These are phyloP conservation scores for Montipora efflorescens DNA, from an alignment of 64 coral and sea anemone genomes.

Conservation along the genomic window DNA sequence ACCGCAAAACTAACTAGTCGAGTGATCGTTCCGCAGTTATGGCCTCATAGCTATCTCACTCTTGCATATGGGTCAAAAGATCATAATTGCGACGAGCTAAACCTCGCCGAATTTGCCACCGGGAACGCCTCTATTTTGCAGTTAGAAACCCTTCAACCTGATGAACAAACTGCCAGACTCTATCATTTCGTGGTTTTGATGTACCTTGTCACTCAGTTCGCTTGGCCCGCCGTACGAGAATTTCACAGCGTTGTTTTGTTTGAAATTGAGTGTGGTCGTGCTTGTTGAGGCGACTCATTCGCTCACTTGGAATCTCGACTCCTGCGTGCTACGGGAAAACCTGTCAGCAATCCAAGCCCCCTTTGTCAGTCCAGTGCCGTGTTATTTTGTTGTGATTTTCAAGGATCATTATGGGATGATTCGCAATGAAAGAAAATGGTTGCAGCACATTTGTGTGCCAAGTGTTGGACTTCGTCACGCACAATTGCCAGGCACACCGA, in stretches of 20 bases:
- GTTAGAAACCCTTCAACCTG: not conserved
- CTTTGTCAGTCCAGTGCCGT: not conserved
- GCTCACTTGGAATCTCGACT: not conserved
- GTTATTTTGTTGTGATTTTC: constrained; percentile 36
- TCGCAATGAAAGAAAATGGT: not conserved
- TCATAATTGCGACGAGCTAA: constrained; percentile 3
- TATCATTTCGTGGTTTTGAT: constrained; percentile 15
- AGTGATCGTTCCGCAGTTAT: not conserved
- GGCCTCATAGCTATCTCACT: constrained; percentile 38
- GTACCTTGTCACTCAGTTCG: constrained; percentile 37
- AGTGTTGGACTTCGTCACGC: not conserved
- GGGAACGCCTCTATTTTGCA: constrained; percentile 38
- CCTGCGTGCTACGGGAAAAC: not conserved
- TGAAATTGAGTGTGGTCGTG: constrained; percentile 44
- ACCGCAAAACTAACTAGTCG: constrained; percentile 17
- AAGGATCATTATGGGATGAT: not conserved
- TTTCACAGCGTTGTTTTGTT: constrained; percentile 17
- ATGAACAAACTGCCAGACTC: not conserved
- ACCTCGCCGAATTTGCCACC: constrained; percentile 23
- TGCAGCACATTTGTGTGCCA: constrained; percentile 4
- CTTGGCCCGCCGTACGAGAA: not conserved
- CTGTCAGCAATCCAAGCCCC: not conserved
- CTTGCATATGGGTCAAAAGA: not conserved
- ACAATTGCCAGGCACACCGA: not conserved
- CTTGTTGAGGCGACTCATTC: constrained; percentile 29